Evolutionary conservation across 2,113 vertebrate species (phyloP).

Genomic region (Neogale vison): DNA sequence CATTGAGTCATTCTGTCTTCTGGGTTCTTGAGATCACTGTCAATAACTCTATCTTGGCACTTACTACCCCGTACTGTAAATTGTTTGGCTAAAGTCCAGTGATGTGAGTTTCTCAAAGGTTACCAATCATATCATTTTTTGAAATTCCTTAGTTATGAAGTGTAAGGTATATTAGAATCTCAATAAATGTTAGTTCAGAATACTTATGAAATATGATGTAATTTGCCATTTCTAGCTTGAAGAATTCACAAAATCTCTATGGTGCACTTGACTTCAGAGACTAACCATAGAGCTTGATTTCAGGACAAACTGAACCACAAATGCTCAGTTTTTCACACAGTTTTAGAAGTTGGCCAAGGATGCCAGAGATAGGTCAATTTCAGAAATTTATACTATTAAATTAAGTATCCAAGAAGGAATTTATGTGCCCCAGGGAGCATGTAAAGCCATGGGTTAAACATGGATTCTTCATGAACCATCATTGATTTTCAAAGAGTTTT

Average conservation of each 20-base stretch:
- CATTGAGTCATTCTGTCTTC: neutral
- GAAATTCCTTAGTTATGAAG: neutral
- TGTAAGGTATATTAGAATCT: neutral
- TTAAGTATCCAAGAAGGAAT: neutral
- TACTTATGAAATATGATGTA: neutral
- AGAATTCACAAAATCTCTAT: neutral
- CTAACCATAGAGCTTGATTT: neutral
- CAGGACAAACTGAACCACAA: neutral
- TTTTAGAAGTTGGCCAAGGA: neutral
- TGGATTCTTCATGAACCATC: neutral
- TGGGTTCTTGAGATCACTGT: neutral
- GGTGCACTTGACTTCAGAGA: neutral
- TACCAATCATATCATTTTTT: neutral
- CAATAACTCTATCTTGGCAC: neutral
- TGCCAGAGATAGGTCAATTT: neutral
- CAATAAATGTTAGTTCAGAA: neutral
- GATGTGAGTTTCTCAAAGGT: neutral
- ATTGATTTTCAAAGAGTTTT: neutral
- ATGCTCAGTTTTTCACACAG: neutral
- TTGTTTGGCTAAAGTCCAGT: neutral
- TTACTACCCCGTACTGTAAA: neutral
- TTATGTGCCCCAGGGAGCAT: neutral
- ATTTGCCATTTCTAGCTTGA: neutral
- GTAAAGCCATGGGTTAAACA: neutral
- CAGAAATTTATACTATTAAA: neutral